phyloP scores from a whole-genome alignment of 2,113 vertebrate genomes.

The Haliaeetus leucogaster region DNA sequence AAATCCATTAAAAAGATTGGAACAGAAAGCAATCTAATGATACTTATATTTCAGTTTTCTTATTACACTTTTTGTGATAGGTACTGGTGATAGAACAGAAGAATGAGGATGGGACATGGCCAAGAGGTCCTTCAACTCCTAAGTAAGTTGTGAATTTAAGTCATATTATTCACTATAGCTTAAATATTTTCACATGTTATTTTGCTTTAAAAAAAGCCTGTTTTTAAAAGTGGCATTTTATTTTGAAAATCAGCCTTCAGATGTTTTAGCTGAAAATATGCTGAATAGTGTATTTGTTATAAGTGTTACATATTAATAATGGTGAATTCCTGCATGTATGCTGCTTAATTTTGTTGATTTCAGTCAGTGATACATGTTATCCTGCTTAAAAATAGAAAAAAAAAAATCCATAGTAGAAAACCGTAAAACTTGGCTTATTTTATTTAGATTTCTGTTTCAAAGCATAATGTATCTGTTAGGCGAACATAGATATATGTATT shows the following conservation, averaged over 20 bases:
- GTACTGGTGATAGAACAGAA: constrained; percentile 98
- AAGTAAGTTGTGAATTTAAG: constrained; percentile 83
- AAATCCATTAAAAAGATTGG: not conserved
- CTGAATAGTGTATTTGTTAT: not conserved
- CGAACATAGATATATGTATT: not conserved
- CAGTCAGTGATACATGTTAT: not conserved
- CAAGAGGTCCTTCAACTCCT: constrained; percentile 88
- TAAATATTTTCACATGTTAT: not conserved
- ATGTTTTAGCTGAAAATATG: not conserved
- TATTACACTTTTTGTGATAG: constrained; percentile 67
- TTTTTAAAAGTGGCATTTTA: not conserved
- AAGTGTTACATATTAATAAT: not conserved
- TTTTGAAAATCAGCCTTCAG: not conserved
- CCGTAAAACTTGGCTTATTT: not conserved
- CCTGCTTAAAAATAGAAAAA: not conserved
- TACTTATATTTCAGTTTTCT: constrained; percentile 7
- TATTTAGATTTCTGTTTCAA: not conserved
- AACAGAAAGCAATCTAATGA: not conserved
- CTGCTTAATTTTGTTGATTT: not conserved
- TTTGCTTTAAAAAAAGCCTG: not conserved
- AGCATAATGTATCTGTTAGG: not conserved
- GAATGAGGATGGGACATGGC: constrained; percentile 95
- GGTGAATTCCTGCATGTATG: rapidly evolving
- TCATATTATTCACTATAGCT: not conserved
- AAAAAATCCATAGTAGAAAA: not conserved